A percentile compares a stretch with the other conserved stretches of the same genome.
phyloP scores from a whole-genome alignment of 2,797 vertebrate genomes.

The Pseudotriccus pelzelni region DNA sequence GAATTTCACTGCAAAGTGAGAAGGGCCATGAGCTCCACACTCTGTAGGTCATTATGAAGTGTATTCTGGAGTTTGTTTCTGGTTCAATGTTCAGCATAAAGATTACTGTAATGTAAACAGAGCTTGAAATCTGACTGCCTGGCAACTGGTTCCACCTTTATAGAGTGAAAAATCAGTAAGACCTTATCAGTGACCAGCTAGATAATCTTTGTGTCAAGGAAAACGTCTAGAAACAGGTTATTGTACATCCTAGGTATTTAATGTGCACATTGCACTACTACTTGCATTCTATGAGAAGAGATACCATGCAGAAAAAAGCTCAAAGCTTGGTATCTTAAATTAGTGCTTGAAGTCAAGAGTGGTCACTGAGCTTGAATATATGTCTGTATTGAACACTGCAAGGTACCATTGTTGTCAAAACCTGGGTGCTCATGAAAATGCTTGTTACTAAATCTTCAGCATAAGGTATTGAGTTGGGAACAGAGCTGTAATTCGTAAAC shows the following conservation, averaged over 20 bases:
- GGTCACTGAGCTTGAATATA: background rate
- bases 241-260: background rate
- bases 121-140: conserved; percentile 4
- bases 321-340: background rate
- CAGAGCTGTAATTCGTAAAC: background rate
- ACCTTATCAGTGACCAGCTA: background rate
- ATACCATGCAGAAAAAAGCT: background rate
- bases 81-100: conserved; percentile 2
- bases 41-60: background rate
- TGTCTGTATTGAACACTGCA: background rate
- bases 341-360: background rate
- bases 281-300: rapidly evolving
- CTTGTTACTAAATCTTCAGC: background rate
- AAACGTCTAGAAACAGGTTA: background rate
- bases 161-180: background rate
- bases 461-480: background rate
- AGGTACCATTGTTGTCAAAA: rapidly evolving
- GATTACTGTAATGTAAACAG: conserved; percentile 30
- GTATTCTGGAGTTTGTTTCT: background rate
- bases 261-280: rapidly evolving
- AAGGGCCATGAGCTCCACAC: background rate
- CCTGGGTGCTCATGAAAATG: background rate
- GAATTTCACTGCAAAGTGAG: background rate
- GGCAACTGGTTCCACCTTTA: conserved; percentile 27
- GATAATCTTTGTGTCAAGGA: background rate